Conservation (phyloP, 2,113 vertebrate species). For the Phylloscopus trochiloides region DNA sequence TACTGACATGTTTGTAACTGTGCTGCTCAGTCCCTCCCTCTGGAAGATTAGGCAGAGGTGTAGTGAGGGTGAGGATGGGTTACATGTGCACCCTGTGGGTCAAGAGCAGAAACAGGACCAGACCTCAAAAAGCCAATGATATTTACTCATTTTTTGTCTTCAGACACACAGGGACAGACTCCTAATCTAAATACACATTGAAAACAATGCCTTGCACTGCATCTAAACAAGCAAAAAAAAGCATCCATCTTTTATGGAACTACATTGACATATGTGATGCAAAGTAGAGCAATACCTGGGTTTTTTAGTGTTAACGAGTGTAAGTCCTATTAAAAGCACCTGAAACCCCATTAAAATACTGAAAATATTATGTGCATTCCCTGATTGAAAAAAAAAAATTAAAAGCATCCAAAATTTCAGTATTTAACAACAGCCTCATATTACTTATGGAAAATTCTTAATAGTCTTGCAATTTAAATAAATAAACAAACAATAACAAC, state of each 20-base stretch:
- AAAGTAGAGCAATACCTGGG: background rate
- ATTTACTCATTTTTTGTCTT: background rate
- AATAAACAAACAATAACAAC: background rate
- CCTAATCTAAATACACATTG: background rate
- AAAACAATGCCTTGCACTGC: background rate
- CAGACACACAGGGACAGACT: background rate
- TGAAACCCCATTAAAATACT: background rate
- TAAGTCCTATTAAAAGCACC: background rate
- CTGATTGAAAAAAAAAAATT: background rate
- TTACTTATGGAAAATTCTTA: background rate
- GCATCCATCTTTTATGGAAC: background rate
- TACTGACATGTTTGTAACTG: background rate
- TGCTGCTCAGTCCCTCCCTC: background rate
- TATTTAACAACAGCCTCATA: background rate
- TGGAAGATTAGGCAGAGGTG: background rate
- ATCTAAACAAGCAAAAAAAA: background rate
- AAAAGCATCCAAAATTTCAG: background rate
- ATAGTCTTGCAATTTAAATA: background rate
- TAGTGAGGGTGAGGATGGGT: background rate
- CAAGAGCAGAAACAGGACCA: background rate
- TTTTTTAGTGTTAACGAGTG: background rate
- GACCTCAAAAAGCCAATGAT: background rate
- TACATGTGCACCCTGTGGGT: fast-evolving
- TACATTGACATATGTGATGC: background rate
- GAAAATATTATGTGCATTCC: background rate